phyloP scores from a whole-genome alignment of 1,140 invertebrate species.

The Drosophila bifasciata region DNA sequence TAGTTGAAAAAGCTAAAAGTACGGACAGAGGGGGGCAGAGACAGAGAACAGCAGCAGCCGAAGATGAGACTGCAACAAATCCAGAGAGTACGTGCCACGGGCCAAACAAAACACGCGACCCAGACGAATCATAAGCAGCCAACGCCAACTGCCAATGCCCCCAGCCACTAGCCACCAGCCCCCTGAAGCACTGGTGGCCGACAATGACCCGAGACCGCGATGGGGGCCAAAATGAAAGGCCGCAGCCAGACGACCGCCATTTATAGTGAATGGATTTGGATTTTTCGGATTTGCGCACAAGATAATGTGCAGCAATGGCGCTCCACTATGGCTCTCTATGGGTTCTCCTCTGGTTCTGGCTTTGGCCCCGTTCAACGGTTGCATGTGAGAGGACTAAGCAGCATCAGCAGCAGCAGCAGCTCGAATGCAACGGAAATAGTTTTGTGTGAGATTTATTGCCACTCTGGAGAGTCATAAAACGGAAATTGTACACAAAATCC shows the following conservation, averaged over 20 bases:
- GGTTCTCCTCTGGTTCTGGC: background rate
- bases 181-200: conserved; percentile 40
- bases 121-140: conserved; percentile 75
- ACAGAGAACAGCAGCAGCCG: background rate
- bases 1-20: conserved; percentile 48
- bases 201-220: conserved; percentile 69
- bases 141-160: conserved; percentile 27
- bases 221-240: conserved; percentile 53
- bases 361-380: conserved; percentile 39
- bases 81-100: conserved; percentile 60
- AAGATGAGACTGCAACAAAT: conserved; percentile 40
- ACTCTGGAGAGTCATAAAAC: conserved; percentile 84
- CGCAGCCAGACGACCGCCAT: conserved; percentile 75
- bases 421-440: conserved; percentile 83
- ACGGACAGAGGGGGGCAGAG: too few species aligned
- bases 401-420: conserved; percentile 56
- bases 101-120: conserved; percentile 71
- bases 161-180: background rate
- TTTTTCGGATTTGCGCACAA: conserved; percentile 79
- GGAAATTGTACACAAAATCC: conserved; percentile 84
- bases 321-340: conserved; percentile 5
- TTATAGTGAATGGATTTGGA: conserved; percentile 82
- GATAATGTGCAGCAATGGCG: conserved; percentile 67
- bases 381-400: conserved; percentile 51
- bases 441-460: conserved; percentile 84